A percentile compares a stretch with the other conserved stretches of the same genome.
phyloP scores from a whole-genome alignment of 2,113 vertebrate genomes.

The Rhineura floridana region DNA sequence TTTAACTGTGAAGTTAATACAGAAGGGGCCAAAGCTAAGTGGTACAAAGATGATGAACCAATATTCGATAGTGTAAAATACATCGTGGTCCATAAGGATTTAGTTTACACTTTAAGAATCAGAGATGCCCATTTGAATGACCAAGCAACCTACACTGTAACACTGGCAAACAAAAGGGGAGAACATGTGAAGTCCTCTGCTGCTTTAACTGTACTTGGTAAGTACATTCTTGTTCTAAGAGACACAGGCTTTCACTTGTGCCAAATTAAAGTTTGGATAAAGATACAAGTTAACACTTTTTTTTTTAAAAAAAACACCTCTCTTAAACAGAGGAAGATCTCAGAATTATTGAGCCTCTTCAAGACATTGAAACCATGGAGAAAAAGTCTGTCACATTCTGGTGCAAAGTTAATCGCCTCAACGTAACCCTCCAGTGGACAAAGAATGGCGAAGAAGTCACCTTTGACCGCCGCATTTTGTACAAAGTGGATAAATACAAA shows the following conservation, averaged over 20 bases:
- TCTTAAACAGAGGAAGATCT: constrained; percentile 88
- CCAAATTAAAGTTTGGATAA: constrained; percentile 10
- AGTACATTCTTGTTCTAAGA: constrained; percentile 29
- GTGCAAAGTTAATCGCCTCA: constrained; percentile 95
- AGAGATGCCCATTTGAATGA: constrained; percentile 85
- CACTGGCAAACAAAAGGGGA: constrained; percentile 88
- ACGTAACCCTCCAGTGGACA: constrained; percentile 90
- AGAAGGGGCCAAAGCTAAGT: constrained; percentile 95
- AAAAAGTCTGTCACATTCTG: constrained; percentile 92
- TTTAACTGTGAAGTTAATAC: constrained; percentile 96
- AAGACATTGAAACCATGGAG: constrained; percentile 96
- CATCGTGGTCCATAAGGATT: constrained; percentile 89
- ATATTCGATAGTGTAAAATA: constrained; percentile 96
- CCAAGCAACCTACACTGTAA: constrained; percentile 84
- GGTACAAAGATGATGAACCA: constrained; percentile 91
- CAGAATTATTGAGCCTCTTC: constrained; percentile 88
- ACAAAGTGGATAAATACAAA: constrained; percentile 90
- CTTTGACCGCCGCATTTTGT: constrained; percentile 87
- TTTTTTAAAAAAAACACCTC: constrained; percentile 21
- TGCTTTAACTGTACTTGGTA: constrained; percentile 86
- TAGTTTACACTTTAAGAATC: constrained; percentile 92
- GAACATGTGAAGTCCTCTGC: constrained; percentile 88
- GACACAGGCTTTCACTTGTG: constrained; percentile 1
- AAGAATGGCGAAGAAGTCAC: constrained; percentile 91
- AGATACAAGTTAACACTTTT: constrained; percentile 34